phyloP scores from a whole-genome alignment of 2,113 vertebrate genomes.

The Toxotes jaculatrix region DNA sequence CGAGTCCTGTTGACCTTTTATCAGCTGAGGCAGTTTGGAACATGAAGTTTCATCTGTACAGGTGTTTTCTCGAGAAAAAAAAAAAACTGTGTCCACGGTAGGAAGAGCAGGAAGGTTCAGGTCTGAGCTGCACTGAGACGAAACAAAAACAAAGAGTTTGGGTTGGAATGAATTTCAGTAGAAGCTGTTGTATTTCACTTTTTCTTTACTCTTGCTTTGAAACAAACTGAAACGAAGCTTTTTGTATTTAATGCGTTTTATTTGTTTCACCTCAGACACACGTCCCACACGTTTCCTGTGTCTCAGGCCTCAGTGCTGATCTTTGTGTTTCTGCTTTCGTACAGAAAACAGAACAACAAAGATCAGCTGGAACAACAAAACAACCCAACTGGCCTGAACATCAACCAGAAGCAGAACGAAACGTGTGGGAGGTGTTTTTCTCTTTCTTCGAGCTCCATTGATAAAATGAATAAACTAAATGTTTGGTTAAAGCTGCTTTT shows the following conservation, averaged over 20 bases:
- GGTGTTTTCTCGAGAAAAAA: background rate
- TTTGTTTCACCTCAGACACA: background rate
- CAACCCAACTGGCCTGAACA: conserved; percentile 21
- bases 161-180: too few relatives aligned
- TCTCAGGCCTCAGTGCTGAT: background rate
- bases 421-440: background rate
- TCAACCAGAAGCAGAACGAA: conserved; percentile 4
- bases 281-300: conserved; percentile 30
- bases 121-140: background rate
- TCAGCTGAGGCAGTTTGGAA: background rate
- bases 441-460: conserved; percentile 36
- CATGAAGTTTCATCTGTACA: background rate
- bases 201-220: too few relatives aligned
- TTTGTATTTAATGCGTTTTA: too few relatives aligned
- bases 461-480: conserved; percentile 20
- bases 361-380: background rate
- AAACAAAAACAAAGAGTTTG: too few relatives aligned
- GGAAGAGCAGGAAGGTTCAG: background rate
- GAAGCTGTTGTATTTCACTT: too few relatives aligned
- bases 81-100: background rate
- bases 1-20: background rate
- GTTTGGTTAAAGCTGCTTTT: background rate
- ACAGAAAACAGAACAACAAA: too few relatives aligned
- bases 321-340: conserved; percentile 12
- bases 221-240: background rate